Conservation (phyloP, 2,888 invertebrate genomes). For the Desoria tigrina region DNA sequence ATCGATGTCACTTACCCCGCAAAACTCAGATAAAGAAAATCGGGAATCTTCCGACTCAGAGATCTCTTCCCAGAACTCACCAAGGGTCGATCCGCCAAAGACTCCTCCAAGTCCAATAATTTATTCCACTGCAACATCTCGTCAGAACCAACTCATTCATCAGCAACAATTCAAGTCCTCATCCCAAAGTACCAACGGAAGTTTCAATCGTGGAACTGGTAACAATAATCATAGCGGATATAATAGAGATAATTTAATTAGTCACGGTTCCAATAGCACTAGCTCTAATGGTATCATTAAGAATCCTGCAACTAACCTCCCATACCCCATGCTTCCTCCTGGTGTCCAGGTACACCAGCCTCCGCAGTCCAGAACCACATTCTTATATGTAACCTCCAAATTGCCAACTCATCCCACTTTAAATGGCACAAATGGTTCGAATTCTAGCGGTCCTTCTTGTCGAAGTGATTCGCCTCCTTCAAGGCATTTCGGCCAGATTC, state of each 20-base stretch:
- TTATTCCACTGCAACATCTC: constrained; percentile 40
- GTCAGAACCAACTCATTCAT: constrained; percentile 35
- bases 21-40: constrained; percentile 59
- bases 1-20: constrained; percentile 46
- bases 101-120: constrained; percentile 45
- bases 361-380: constrained; percentile 52
- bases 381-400: constrained; percentile 53
- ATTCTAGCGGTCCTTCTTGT: neutral
- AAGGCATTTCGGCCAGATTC: constrained; percentile 16
- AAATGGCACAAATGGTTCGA: constrained; percentile 8
- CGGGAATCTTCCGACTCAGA: constrained; percentile 56
- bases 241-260: constrained; percentile 19
- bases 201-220: constrained; percentile 16
- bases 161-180: constrained; percentile 24
- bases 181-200: constrained; percentile 1
- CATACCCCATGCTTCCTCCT: constrained; percentile 54
- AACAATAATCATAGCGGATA: constrained; percentile 22
- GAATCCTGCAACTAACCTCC: constrained; percentile 30
- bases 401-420: constrained; percentile 39
- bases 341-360: constrained; percentile 53
- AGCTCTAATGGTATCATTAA: constrained; percentile 27
- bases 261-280: constrained; percentile 11
- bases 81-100: constrained; percentile 52
- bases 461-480: constrained; percentile 21
- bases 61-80: constrained; percentile 56